These are phyloP conservation scores for Taurulus bubalis DNA, from an alignment of 2,113 vertebrate species.

Conservation along the genomic window DNA sequence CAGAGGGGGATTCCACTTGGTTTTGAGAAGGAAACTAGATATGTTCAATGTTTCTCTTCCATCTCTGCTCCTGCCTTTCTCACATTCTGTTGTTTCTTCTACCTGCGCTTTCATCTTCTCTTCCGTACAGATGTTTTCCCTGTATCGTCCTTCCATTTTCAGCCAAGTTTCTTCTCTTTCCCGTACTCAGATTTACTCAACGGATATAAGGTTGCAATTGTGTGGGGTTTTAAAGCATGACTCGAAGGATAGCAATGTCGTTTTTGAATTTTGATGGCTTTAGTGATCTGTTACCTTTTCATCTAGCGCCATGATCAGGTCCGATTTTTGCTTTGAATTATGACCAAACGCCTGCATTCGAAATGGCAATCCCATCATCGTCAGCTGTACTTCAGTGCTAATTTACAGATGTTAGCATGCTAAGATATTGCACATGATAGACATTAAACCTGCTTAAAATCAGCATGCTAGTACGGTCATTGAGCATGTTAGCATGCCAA, in stretches of 20 bases:
- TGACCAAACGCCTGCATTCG: not conserved
- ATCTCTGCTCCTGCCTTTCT: constrained; percentile 30
- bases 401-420: too few species aligned
- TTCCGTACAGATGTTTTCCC: constrained; percentile 20
- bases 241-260: not conserved
- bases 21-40: constrained; percentile 66
- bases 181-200: not conserved
- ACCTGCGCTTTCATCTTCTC: constrained; percentile 24
- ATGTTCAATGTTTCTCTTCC: constrained; percentile 36
- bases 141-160: constrained; percentile 3
- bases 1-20: constrained; percentile 65
- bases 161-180: constrained; percentile 7
- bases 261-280: not conserved
- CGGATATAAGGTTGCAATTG: not conserved
- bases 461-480: not conserved
- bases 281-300: not conserved
- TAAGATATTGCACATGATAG: too few species aligned
- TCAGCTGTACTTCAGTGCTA: not conserved
- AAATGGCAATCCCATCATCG: not conserved
- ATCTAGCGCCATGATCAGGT: not conserved
- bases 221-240: not conserved
- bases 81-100: constrained; percentile 19
- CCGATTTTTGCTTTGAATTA: not conserved
- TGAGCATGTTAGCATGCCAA: not conserved
- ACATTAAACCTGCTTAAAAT: too few species aligned